These are phyloP conservation scores for Drosophila rhopaloa DNA, from an alignment of 1,140 invertebrate genomes.

Conservation along the genomic window DNA sequence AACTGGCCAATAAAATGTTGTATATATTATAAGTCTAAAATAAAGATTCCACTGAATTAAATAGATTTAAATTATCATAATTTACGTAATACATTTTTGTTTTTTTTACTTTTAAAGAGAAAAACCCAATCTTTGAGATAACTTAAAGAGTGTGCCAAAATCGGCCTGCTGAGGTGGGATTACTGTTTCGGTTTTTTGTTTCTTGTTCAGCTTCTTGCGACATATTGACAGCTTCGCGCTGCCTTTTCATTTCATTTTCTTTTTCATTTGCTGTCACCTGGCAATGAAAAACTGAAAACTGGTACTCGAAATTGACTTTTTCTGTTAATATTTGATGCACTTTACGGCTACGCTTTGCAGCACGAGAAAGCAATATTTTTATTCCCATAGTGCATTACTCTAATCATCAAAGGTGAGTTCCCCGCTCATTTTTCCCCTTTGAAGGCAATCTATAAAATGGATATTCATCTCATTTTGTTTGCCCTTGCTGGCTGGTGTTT, in stretches of 20 bases:
- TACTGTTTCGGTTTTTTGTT: neutral
- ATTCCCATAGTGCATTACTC: slow-evolving; percentile 70
- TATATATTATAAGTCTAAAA: no score
- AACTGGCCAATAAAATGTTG: no score
- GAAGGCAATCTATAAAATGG: slow-evolving; percentile 52
- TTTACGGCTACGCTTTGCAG: slow-evolving; percentile 12
- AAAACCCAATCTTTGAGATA: neutral
- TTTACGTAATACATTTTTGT: no score
- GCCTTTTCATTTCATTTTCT: slow-evolving; percentile 45
- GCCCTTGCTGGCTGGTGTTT: slow-evolving; percentile 18
- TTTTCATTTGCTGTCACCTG: slow-evolving; percentile 29
- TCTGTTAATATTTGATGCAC: slow-evolving; percentile 55
- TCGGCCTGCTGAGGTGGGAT: neutral
- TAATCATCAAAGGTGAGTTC: slow-evolving; percentile 59
- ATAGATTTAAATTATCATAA: no score
- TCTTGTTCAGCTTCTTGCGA: slow-evolving; percentile 27
- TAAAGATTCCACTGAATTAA: no score
- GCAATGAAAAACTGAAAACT: slow-evolving; percentile 15
- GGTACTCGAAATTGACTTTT: slow-evolving; percentile 65
- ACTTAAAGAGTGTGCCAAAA: neutral
- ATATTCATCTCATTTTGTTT: slow-evolving; percentile 63
- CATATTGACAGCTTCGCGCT: slow-evolving; percentile 62
- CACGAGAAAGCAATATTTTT: slow-evolving; percentile 42
- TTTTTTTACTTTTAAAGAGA: no score
- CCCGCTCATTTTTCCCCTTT: no score